Conservation (phyloP, 2,888 invertebrate species). For the Tortrix viridana region DNA sequence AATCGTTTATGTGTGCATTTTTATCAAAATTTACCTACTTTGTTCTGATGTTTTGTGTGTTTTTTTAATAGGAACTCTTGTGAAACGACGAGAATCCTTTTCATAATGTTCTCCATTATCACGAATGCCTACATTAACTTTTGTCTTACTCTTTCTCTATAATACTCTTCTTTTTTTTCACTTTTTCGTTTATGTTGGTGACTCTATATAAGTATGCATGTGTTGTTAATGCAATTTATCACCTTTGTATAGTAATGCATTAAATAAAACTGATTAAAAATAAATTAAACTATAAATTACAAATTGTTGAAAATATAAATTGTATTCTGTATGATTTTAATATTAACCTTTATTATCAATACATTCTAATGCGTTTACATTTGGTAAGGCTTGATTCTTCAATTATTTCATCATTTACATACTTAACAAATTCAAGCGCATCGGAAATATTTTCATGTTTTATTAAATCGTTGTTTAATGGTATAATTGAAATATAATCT, state of each 20-base stretch:
- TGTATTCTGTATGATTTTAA: no score
- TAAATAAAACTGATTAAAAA: neutral
- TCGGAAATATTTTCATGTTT: no score
- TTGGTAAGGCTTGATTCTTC: no score
- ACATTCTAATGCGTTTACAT: no score
- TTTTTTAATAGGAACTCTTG: conserved; percentile 4
- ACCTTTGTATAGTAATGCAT: neutral
- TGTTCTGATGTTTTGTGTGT: neutral
- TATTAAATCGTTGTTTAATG: no score
- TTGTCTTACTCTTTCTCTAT: neutral
- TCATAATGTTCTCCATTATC: conserved; percentile 2
- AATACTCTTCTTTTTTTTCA: neutral
- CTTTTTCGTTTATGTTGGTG: neutral
- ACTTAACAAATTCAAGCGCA: no score
- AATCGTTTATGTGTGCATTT: conserved; percentile 7
- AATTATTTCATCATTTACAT: no score
- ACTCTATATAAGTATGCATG: conserved; percentile 1
- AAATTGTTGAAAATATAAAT: no score
- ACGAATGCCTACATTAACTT: conserved; percentile 13
- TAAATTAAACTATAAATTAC: neutral
- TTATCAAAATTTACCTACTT: neutral
- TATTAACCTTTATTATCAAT: no score
- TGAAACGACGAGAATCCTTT: conserved; percentile 11
- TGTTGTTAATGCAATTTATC: neutral
- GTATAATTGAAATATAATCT: no score